These are phyloP conservation scores for Drosophila nebulosa DNA, from an alignment of 1,140 invertebrate genomes.

Conservation along the genomic window DNA sequence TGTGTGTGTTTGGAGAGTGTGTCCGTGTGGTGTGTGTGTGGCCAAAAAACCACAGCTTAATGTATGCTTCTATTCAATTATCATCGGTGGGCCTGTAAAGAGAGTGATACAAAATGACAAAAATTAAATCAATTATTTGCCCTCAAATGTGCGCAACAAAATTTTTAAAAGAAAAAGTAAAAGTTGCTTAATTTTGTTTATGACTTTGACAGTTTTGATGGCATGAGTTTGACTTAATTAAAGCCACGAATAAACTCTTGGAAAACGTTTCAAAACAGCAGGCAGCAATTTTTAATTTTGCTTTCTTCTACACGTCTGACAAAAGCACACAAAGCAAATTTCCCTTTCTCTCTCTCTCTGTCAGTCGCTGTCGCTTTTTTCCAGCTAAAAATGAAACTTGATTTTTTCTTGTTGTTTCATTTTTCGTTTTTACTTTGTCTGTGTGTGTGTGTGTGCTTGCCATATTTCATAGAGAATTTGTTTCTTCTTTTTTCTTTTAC, in stretches of 20 bases:
- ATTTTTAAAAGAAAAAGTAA: neutral
- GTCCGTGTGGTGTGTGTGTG: constrained; percentile 9
- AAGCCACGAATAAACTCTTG: neutral
- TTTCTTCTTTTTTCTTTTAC: neutral
- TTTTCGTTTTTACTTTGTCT: neutral
- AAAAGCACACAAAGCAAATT: neutral
- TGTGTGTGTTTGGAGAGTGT: neutral
- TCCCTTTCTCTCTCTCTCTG: neutral
- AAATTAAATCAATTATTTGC: constrained; percentile 28
- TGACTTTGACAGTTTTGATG: too few species aligned
- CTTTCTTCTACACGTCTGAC: neutral
- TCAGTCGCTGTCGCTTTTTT: neutral
- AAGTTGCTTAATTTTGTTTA: too few species aligned
- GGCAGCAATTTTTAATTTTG: neutral
- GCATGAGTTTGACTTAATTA: neutral
- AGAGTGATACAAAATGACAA: neutral
- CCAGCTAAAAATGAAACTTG: neutral
- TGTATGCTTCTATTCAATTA: constrained; percentile 68
- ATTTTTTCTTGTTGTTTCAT: neutral
- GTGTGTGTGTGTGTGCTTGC: neutral
- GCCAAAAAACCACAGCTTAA: constrained; percentile 62
- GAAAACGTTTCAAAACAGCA: neutral
- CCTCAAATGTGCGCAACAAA: constrained; percentile 25
- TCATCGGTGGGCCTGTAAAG: constrained; percentile 51
- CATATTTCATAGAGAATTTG: neutral